Conservation (phyloP, 2,888 invertebrate genomes). For the Phrixothrix hirtus region DNA sequence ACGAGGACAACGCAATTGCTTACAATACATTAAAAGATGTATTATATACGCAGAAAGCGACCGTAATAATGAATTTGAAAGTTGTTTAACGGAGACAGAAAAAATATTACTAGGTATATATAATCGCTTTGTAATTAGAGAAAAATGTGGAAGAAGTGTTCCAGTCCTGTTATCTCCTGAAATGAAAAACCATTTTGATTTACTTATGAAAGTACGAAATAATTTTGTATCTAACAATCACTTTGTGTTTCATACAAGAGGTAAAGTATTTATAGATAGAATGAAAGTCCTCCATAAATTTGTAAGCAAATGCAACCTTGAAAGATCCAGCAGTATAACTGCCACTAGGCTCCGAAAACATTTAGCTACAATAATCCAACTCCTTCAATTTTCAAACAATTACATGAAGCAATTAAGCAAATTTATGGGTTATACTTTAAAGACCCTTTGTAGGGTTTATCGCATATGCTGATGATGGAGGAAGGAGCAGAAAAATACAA, state of each 20-base stretch:
- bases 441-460: constrained; percentile 5
- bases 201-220: constrained; percentile 15
- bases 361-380: constrained; percentile 31
- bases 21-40: constrained; percentile 25
- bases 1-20: constrained; percentile 5
- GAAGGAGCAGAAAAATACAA: too few relatives aligned
- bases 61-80: too few relatives aligned
- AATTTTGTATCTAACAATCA: constrained; percentile 23
- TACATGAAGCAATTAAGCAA: too few relatives aligned
- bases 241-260: constrained; percentile 26
- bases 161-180: constrained; percentile 27
- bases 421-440: constrained; percentile 10
- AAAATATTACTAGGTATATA: constrained; percentile 25
- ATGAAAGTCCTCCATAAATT: constrained; percentile 32
- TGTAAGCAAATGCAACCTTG: constrained; percentile 22
- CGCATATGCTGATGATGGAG: too few relatives aligned
- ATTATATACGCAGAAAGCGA: too few relatives aligned
- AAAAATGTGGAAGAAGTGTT: constrained; percentile 26
- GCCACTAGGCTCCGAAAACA: constrained; percentile 33
- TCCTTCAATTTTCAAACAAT: too few relatives aligned
- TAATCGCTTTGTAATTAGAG: too few relatives aligned
- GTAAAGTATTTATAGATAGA: constrained; percentile 26
- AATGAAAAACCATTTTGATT: constrained; percentile 31
- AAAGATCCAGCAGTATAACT: constrained; percentile 16
- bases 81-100: too few relatives aligned